Conservation (phyloP, 2,797 vertebrate genomes). For the Chelon labrosus region DNA sequence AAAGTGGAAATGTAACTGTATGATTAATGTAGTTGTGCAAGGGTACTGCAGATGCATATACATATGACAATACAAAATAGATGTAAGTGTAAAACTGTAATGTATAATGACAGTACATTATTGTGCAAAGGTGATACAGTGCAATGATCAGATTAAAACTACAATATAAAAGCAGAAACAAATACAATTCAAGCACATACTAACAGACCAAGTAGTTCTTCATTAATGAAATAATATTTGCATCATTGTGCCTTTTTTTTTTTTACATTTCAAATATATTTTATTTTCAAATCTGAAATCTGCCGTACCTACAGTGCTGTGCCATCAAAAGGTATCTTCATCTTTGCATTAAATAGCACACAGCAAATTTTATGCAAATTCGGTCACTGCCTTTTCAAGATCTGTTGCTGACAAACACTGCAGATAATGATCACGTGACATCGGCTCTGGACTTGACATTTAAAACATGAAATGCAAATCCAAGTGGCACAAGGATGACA, state of each 20-base stretch:
- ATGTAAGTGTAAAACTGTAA: too few species aligned
- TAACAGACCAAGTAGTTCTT: background rate
- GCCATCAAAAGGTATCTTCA: background rate
- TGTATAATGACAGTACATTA: too few species aligned
- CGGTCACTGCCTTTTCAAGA: background rate
- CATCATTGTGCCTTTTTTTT: background rate
- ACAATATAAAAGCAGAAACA: background rate
- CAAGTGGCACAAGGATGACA: slow-evolving; percentile 28
- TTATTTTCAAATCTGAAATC: background rate
- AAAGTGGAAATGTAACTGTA: too few species aligned
- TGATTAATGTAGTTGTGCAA: too few species aligned
- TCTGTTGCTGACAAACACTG: background rate
- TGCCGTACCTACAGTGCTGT: background rate
- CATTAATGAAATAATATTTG: background rate
- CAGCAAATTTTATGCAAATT: background rate
- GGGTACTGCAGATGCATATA: too few species aligned
- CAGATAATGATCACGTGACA: background rate
- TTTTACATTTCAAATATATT: too few species aligned
- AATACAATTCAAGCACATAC: background rate
- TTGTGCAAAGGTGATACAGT: too few species aligned
- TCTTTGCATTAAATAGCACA: background rate
- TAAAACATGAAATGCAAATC: slow-evolving; percentile 40
- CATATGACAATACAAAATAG: too few species aligned
- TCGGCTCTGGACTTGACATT: slow-evolving; percentile 39
- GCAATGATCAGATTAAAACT: too few species aligned